Conservation (phyloP, 2,888 invertebrate species). For the Prosapia bicincta region DNA sequence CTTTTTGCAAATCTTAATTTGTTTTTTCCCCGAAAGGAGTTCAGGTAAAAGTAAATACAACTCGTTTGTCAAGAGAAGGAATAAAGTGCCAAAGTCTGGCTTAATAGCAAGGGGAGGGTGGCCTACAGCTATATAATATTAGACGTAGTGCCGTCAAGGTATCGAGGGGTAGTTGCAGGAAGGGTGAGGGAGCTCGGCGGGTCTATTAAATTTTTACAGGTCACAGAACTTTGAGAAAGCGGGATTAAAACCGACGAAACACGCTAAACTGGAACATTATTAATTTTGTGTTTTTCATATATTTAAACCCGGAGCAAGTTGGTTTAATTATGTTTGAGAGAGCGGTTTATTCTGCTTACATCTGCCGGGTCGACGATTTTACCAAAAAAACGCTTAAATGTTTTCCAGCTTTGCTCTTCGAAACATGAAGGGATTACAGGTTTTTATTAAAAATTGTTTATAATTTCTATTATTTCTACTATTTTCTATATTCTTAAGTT, state of each 20-base stretch:
- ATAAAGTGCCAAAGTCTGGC: constrained; percentile 1
- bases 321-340: too few relatives aligned
- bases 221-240: constrained; percentile 27
- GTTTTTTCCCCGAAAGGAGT: too few relatives aligned
- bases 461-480: too few relatives aligned
- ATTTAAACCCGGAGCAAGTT: too few relatives aligned
- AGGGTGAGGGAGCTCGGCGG: not conserved
- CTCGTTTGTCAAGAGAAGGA: not conserved
- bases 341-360: too few relatives aligned
- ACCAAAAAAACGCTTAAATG: too few relatives aligned
- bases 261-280: not conserved
- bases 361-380: too few relatives aligned
- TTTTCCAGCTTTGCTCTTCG: too few relatives aligned
- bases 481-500: too few relatives aligned
- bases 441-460: too few relatives aligned
- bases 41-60: not conserved
- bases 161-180: not conserved
- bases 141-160: constrained; percentile 3
- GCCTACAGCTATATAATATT: constrained; percentile 5
- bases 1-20: too few relatives aligned
- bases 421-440: too few relatives aligned
- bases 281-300: not conserved
- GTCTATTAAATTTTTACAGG: constrained; percentile 39
- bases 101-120: constrained; percentile 4
- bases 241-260: not conserved